Evolutionary conservation across 1,140 invertebrate genomes (phyloP).

Genomic region (Lithobius niger): DNA sequence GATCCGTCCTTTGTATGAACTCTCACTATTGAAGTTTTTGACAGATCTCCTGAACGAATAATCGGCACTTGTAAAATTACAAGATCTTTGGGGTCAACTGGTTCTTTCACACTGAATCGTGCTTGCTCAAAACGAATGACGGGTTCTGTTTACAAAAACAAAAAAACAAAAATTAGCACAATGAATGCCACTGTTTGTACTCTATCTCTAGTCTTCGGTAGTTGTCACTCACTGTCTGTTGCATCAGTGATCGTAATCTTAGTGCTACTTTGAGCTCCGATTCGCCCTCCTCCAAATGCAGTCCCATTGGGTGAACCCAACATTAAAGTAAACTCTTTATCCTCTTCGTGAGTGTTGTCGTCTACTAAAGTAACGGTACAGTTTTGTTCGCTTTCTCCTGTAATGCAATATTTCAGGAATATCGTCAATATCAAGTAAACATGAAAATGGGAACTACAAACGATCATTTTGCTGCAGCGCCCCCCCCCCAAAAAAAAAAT

Average conservation of each 20-base stretch:
- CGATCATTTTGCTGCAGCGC: too few relatives aligned
- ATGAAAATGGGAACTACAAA: too few relatives aligned
- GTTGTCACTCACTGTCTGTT: constrained; percentile 30
- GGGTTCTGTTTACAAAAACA: too few relatives aligned
- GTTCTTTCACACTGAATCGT: constrained; percentile 30
- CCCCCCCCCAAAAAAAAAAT: too few relatives aligned
- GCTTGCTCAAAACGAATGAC: constrained; percentile 27
- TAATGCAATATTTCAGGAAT: constrained; percentile 7
- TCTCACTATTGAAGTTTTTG: constrained; percentile 27
- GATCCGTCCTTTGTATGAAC: constrained; percentile 35
- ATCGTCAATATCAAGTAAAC: not conserved
- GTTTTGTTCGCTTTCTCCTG: constrained; percentile 28
- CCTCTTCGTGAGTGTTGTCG: constrained; percentile 26
- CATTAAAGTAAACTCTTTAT: constrained; percentile 30
- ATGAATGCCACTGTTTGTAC: too few relatives aligned
- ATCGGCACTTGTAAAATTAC: constrained; percentile 27
- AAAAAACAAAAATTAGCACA: too few relatives aligned
- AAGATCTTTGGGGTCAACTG: constrained; percentile 25
- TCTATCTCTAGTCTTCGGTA: too few relatives aligned
- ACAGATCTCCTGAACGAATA: constrained; percentile 31
- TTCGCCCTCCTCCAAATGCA: constrained; percentile 21
- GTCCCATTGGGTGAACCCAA: constrained; percentile 27
- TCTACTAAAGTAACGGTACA: constrained; percentile 29
- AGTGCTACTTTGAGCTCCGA: constrained; percentile 26
- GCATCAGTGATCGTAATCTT: constrained; percentile 28